These are phyloP conservation scores for Synanthedon formicaeformis DNA, from an alignment of 2,888 invertebrate genomes.

Conservation along the genomic window DNA sequence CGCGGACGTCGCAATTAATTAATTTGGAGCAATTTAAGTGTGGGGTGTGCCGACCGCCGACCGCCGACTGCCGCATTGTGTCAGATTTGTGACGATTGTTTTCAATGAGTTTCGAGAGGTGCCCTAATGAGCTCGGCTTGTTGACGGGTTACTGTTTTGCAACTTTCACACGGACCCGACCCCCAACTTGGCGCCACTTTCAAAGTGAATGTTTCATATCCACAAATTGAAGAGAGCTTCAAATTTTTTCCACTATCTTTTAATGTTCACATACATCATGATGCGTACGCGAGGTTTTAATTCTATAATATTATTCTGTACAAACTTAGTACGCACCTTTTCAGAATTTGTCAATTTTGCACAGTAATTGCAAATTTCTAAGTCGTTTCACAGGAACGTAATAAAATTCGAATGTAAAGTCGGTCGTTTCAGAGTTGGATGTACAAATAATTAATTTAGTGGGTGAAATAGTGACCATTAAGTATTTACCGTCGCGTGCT, in stretches of 20 bases:
- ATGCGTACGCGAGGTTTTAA: too few species aligned
- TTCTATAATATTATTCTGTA: too few species aligned
- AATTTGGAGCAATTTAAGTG: constrained; percentile 14
- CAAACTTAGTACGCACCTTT: too few species aligned
- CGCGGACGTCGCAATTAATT: constrained; percentile 23
- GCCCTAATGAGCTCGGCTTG: constrained; percentile 14
- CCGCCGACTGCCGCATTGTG: constrained; percentile 16
- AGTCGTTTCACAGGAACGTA: not conserved
- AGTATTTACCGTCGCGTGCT: not conserved
- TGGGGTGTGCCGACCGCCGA: constrained; percentile 1
- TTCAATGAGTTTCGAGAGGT: constrained; percentile 12
- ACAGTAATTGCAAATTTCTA: too few species aligned
- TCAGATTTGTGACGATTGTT: constrained; percentile 20
- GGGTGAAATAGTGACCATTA: not conserved
- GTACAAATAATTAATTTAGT: not conserved
- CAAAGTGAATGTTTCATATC: not conserved
- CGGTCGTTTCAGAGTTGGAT: not conserved
- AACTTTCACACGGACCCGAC: not conserved
- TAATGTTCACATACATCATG: too few species aligned
- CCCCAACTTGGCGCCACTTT: not conserved
- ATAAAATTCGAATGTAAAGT: not conserved
- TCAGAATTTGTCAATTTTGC: too few species aligned
- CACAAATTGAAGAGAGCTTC: not conserved
- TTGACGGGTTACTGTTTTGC: not conserved
- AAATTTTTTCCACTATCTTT: not conserved